Conservation (phyloP, 2,888 invertebrate species). For the Balanococcus diminutus region DNA sequence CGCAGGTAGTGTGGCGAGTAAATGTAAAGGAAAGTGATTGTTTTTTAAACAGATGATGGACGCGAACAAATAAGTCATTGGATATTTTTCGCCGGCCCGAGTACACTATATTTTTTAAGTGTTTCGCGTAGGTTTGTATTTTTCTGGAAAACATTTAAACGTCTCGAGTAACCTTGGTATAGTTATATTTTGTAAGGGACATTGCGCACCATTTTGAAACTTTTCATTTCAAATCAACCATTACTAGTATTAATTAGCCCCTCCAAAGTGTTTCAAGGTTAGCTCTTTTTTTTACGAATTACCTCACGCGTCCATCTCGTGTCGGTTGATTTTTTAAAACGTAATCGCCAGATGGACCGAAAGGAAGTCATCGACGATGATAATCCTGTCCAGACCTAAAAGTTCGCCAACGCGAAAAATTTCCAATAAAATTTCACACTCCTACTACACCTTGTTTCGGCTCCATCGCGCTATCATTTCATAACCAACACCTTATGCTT, state of each 20-base stretch:
- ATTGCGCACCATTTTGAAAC: constrained; percentile 20
- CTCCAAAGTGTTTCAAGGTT: constrained; percentile 27
- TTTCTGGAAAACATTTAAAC: neutral
- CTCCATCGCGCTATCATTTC: neutral
- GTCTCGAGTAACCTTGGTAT: neutral
- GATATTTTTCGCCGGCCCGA: neutral
- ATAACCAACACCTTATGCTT: constrained; percentile 18
- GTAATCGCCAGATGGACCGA: constrained; percentile 1
- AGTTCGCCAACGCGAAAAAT: constrained; percentile 27
- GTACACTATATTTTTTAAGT: neutral
- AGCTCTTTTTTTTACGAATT: neutral
- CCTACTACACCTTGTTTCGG: constrained; percentile 16
- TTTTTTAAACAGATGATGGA: neutral
- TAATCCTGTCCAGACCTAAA: constrained; percentile 22
- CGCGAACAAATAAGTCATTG: neutral
- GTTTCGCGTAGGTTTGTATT: neutral
- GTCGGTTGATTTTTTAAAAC: neutral
- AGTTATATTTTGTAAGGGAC: neutral
- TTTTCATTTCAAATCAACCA: constrained; percentile 6
- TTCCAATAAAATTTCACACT: constrained; percentile 30
- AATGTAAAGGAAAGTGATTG: constrained; percentile 3
- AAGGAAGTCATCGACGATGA: constrained; percentile 1
- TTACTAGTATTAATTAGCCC: constrained; percentile 28
- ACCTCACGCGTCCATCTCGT: neutral
- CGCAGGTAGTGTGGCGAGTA: neutral